Percentiles rank a stretch among this genome's conserved stretches.
These are phyloP conservation scores for Bagarius yarrelli DNA, from an alignment of 2,113 vertebrate species.

Conservation along the genomic window DNA sequence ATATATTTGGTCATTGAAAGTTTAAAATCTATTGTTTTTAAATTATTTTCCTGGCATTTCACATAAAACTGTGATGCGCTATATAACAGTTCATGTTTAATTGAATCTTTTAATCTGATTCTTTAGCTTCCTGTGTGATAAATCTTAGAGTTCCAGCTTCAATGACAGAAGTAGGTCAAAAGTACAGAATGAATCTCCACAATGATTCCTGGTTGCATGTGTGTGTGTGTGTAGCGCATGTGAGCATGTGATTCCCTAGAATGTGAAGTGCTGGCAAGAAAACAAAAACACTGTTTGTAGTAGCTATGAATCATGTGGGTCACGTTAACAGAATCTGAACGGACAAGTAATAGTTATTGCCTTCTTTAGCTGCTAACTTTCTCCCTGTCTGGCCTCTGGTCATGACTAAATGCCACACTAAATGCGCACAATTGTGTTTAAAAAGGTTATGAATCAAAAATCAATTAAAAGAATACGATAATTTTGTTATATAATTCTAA, in stretches of 20 bases:
- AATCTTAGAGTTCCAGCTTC: conserved; percentile 43
- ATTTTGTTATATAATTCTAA: neutral
- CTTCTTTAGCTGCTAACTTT: conserved; percentile 32
- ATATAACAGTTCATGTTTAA: neutral
- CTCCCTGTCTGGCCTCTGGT: conserved; percentile 14
- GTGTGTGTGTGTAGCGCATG: conserved; percentile 44
- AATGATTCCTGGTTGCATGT: conserved; percentile 25
- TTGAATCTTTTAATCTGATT: conserved; percentile 39
- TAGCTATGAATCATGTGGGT: conserved; percentile 61
- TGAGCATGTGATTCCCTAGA: conserved; percentile 54
- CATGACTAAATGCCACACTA: neutral
- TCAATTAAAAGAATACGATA: neutral
- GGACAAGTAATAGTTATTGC: conserved; percentile 33
- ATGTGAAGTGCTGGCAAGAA: conserved; percentile 59
- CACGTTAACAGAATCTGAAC: conserved; percentile 54
- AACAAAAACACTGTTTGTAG: conserved; percentile 61
- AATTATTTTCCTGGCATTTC: neutral
- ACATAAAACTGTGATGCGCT: neutral
- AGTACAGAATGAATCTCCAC: conserved; percentile 59
- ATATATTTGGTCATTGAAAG: neutral
- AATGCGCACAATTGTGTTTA: neutral
- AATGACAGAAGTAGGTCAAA: conserved; percentile 65
- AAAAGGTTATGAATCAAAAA: neutral
- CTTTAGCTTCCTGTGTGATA: conserved; percentile 57
- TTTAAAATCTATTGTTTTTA: neutral